Base-by-base conservation (phyloP, 2,888 invertebrate species). In the Stegana nigrithorax region DNA sequence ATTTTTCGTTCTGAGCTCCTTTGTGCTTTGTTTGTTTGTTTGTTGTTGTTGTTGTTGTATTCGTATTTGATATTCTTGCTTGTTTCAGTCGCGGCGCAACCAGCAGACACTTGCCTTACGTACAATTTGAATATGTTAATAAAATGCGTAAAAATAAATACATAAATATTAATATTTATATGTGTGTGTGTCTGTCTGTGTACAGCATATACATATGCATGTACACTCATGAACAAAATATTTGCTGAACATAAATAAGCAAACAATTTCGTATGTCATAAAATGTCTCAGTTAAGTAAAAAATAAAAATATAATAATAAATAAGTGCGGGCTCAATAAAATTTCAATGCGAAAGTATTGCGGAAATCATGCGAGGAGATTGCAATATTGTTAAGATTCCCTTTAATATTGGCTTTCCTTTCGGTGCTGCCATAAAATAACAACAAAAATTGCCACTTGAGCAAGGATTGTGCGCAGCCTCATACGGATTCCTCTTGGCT, bases 71-170 rank as follows among this genome's bases (percentile, higher is more conserved):
- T 42, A 42, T 17, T 42, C 42, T 1, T 17, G 14, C 47, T 47
- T 47, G 44, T 19, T 17, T 3, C 8, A 8, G 44, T 44, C 47
- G 8, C n/a, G 42, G 8, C 42, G 42, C 17, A 6, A 6, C 6
- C 39, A 39, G 39, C 39, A 8, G 39, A 12, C 12, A 14, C 17
- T 10, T 10, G n/a, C n/a, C n/a, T n/a, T n/a, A 23, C 25, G 25
- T 47, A 47, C 5, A 44, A 44, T 12, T 17, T 26, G 23, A 55
- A 55, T 55, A 55, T 55, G 53, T 55, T 55, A 55, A 55, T 55
- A 55, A 55, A 55, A 55, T 55, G 53, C 53, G 53, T 55, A 55
- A 55, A 55, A 36, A 55, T 55, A 55, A 55, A 55, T 32, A 55
- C 14, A 36, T 32, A 55, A 47, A 47, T 47, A 47, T 47, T 25